Percentiles rank a stretch among this genome's conserved stretches.
phyloP scores from a whole-genome alignment of 2,113 vertebrate genomes.

The Ceyx margarethae region DNA sequence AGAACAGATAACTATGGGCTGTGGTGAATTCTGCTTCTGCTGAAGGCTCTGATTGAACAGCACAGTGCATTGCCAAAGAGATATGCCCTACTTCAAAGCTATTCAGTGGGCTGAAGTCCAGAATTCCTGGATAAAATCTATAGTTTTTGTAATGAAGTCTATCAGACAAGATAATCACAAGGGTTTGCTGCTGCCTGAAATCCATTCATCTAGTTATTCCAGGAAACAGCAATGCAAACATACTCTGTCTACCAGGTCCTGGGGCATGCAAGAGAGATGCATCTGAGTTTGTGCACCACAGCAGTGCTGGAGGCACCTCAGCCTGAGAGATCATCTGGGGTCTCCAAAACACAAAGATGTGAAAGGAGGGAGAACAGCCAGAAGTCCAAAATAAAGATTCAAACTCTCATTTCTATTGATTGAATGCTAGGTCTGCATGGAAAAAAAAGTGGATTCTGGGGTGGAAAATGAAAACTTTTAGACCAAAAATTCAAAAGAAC shows the following conservation, averaged over 20 bases:
- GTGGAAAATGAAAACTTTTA: not conserved
- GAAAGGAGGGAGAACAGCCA: not conserved
- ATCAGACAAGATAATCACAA: not conserved
- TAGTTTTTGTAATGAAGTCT: not conserved
- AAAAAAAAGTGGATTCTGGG: not conserved
- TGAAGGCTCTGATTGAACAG: not conserved
- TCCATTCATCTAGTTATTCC: not conserved
- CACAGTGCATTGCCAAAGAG: not conserved
- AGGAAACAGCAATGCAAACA: not conserved
- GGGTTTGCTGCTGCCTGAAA: not conserved
- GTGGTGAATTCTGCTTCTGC: not conserved
- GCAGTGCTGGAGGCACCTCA: not conserved
- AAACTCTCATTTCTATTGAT: not conserved
- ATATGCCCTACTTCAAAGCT: not conserved
- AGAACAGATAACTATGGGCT: not conserved
- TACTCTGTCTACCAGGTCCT: not conserved
- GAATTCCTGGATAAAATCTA: not conserved
- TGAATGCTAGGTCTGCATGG: not conserved
- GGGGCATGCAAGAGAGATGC: not conserved
- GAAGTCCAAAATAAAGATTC: not conserved
- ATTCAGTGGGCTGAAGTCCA: not conserved
- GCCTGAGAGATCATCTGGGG: not conserved
- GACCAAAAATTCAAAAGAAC: not conserved
- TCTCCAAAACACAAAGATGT: not conserved
- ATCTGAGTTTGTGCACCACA: not conserved